Evolutionary conservation across 2,888 invertebrate genomes (phyloP), one percentile per base, ranked within the genome.

Genomic region (Lasioglossum vierecki): DNA sequence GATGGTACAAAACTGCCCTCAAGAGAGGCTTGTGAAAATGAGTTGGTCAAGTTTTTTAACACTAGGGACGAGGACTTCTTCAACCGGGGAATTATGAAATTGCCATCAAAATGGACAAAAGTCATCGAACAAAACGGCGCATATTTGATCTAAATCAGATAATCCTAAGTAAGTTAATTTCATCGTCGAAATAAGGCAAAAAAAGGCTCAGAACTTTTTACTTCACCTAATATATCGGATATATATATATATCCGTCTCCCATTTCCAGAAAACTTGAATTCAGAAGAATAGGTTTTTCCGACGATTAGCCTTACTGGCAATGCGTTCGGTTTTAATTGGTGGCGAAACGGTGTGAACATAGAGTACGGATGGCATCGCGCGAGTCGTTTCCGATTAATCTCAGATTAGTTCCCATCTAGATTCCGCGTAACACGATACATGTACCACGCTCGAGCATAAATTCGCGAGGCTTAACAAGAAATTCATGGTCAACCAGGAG

Each of bases 401-500:
- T 57, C 13, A n/a, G 30, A 83, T 72, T 84, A 84, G 83, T 84
- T 71, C 80, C 80, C 57, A 57, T 75, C 39, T 41, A 53, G 70
- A 66, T 80, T 44, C 80, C 66, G 15, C 18, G 73, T 9, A 72
- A 84, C 57, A 22, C 30, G 66, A 84, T 75, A 35, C 3, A 35
- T 35, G 30, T 30, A 77, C 68, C 15, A 71, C 39, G 79, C 46
- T 76, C 60, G 39, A 72, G 26, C 71, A 26, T 77, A 85, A 82
- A 86, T 82, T 74, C 77, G 49, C 35, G 75, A 39, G 22, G 78
- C 82, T 86, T 86, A 86, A 77, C 75, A 77, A 85, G 86, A 82
- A 82, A 86, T 86, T 86, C 86, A 86, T 86, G 86, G 86, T 86
- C 86, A 86, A 71, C 86, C 82, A 82, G 80, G 70, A 82, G 74